Base-by-base conservation (phyloP, 2,113 vertebrate genomes). In the Galemys pyrenaicus region DNA sequence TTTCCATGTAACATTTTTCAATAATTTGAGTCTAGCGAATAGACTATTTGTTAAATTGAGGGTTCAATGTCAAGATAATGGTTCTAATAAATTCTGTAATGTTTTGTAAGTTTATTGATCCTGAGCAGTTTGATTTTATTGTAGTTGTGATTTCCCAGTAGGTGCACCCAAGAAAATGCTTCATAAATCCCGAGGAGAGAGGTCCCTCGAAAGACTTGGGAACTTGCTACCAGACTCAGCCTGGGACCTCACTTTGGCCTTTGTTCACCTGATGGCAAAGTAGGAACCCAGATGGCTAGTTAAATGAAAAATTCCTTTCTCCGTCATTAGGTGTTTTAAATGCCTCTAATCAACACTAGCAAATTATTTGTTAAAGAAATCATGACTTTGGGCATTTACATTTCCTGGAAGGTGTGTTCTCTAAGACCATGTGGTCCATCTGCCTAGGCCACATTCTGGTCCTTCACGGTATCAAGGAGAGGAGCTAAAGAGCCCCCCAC, bases 31-130 rank as follows among this genome's bases (percentile, higher is more conserved):
- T 39, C 35, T 54, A 62, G 17, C 12, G 44, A 54, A 77, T 7
- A 60, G 54, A 49, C 8, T 20, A n/a, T 87, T 73, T 64, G 35
- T 83, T 32, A 70, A 49, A 35, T 28, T 32, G 46, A 64, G 75
- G 70, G 80, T 81, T 95, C 46, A 74, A 37, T 39, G 15, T 73
- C 46, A 35, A 88, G 41, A n/a, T 35, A 77, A 92, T 56, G 22
- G 35, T 49, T 54, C 6, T 26, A 8, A 75, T 41, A n/a, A 79
- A 87, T 60, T 80, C 17, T 83, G 20, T 6, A 37, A n/a, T 51
- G 58, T 85, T 46, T 28, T 81, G 87, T 62, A 37, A 77, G 51
- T 41, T 79, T 68, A 8, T 44, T 11, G 46, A 81, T 58, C 11
- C 9, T 39, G 35, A 73, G 22, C 26, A 46, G 41, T 5, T 84